Evolutionary conservation across 2,888 invertebrate species (phyloP), one percentile per base, ranked within the genome.

Genomic region (Volucella zonaria): DNA sequence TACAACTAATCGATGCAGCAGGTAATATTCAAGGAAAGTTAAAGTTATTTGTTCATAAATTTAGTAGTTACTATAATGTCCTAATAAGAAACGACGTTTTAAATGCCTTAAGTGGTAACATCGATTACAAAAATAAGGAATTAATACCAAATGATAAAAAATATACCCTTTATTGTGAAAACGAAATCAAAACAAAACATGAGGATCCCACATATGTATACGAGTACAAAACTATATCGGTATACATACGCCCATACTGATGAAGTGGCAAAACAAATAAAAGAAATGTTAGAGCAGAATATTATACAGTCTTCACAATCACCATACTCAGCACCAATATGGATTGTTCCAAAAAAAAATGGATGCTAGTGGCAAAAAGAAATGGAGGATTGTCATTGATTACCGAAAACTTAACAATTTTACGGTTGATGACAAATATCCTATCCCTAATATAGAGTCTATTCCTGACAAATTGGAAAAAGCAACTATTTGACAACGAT

Each of bases 401-500:
- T 6, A 31, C 31, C 31, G 31, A 31, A 31, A 31, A 31, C 31
- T 31, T 3, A 31, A 31, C 31, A 31, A 31, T 31, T 6, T 6
- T 31, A 31, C 31, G 31, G 31, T 31, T 31, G 86, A 79, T 40
- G 88, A 88, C 76, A 82, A 70, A 49, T 88, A 87, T 71, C 87
- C 88, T 12, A 61, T 88, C 9, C 88, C 88, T 2, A 18, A 83
- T 49, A 88, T 89, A 8, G 82, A 56, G n/a, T 87, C 88, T 9
- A 89, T 89, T 18, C 66, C 89, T 31, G 88, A 88, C 38, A 87
- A 89, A 64, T 47, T 89, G 38, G 88, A 10, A 87, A 87, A 31
- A 67, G 85, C 2, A 82, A 86, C 59, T 89, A 89, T 82, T 89
- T 88, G 82, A 59, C 87, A 8, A 87, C 87, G 8, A 51, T 88